A percentile compares a stretch with the other conserved stretches of the same genome.
These are phyloP conservation scores for Diadophis punctatus DNA, from an alignment of 2,113 vertebrate species.

Conservation along the genomic window DNA sequence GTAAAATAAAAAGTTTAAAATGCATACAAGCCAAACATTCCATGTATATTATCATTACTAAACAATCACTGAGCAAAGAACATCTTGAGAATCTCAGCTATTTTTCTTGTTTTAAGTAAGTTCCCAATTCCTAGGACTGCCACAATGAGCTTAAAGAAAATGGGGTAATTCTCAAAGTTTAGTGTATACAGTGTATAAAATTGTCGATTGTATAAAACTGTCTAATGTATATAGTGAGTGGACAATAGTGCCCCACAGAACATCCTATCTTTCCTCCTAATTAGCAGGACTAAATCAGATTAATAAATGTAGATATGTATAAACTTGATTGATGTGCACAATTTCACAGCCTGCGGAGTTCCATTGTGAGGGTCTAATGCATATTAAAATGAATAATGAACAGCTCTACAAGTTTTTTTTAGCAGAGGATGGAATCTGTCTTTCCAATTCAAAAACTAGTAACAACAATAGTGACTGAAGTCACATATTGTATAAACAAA, in stretches of 20 bases:
- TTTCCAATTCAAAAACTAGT: not conserved
- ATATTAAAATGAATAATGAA: not conserved
- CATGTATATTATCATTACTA: not conserved
- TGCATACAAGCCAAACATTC: not conserved
- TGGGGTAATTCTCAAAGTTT: not conserved
- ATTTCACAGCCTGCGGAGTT: not conserved
- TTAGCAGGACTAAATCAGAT: not conserved
- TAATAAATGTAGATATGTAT: not conserved
- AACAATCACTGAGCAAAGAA: not conserved
- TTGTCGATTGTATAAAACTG: not conserved
- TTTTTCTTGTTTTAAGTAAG: not conserved
- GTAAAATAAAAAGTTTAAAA: not conserved
- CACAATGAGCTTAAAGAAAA: not conserved
- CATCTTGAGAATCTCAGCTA: not conserved
- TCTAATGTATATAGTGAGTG: not conserved
- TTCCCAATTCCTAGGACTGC: not conserved
- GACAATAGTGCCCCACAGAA: not conserved
- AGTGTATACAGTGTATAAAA: not conserved
- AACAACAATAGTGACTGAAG: not conserved
- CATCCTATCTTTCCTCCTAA: not conserved
- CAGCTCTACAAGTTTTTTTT: not conserved
- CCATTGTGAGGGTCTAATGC: not conserved
- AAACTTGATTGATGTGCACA: not conserved
- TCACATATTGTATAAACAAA: not conserved
- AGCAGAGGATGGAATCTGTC: not conserved